These are phyloP conservation scores for Melanerpes aurifrons DNA, from an alignment of 2,113 vertebrate genomes.

Conservation along the genomic window DNA sequence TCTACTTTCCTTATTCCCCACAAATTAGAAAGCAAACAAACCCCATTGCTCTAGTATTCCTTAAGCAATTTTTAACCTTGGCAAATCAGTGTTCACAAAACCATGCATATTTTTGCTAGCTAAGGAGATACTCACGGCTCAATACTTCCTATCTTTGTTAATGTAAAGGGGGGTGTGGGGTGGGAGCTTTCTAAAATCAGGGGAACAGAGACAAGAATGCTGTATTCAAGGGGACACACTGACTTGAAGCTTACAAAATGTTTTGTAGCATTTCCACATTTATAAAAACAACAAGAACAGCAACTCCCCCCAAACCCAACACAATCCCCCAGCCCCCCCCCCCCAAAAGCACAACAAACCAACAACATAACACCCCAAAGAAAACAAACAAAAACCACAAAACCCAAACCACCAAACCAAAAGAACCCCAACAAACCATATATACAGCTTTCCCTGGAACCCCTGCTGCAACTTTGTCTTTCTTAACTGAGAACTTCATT, in stretches of 20 bases:
- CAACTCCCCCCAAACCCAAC: neutral
- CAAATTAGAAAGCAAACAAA: neutral
- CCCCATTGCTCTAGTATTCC: neutral
- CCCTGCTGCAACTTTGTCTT: neutral
- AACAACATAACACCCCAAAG: neutral
- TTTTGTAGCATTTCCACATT: neutral
- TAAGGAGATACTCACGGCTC: neutral
- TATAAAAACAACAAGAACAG: neutral
- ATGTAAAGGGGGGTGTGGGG: too few relatives aligned
- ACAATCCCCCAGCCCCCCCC: too few relatives aligned
- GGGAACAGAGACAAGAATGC: neutral
- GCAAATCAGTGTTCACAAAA: neutral
- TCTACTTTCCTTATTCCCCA: neutral
- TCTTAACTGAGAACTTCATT: conserved; percentile 24
- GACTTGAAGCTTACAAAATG: neutral
- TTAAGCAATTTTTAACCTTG: neutral
- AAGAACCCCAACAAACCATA: neutral
- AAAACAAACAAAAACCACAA: neutral
- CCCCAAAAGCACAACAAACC: neutral
- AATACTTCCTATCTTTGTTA: too few relatives aligned
- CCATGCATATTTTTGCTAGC: neutral
- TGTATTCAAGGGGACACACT: neutral
- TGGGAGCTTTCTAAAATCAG: neutral
- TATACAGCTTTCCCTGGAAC: neutral
- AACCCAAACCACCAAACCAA: neutral